Conservation (phyloP, 2,888 invertebrate species). For the Seira musarum region DNA sequence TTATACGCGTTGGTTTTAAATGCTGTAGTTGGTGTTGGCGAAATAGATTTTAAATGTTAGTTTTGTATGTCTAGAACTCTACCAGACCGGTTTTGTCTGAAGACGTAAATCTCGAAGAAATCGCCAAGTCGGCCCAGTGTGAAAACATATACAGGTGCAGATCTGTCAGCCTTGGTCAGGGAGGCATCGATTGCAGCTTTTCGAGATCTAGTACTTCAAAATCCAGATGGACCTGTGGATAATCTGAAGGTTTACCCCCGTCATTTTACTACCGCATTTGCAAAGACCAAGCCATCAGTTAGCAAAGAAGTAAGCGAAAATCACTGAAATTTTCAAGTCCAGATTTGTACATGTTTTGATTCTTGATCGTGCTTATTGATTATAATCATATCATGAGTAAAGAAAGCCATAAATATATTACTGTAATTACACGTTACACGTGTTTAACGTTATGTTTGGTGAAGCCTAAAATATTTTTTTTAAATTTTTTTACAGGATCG, state of each 20-base stretch:
- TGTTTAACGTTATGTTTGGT: no score
- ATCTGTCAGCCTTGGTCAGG: constrained; percentile 89
- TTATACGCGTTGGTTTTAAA: constrained; percentile 6
- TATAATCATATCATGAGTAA: no score
- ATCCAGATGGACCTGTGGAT: not conserved
- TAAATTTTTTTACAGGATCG: constrained; percentile 76
- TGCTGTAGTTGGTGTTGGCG: constrained; percentile 21
- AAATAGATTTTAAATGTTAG: constrained; percentile 67
- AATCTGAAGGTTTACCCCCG: constrained; percentile 78
- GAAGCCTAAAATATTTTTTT: constrained; percentile 20
- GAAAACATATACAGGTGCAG: constrained; percentile 95
- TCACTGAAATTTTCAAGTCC: no score
- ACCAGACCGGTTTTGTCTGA: constrained; percentile 82
- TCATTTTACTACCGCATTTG: constrained; percentile 85
- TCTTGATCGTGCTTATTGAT: no score
- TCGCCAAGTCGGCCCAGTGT: constrained; percentile 80
- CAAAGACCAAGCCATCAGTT: constrained; percentile 90
- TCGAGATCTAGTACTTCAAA: constrained; percentile 79
- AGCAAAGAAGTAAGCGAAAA: constrained; percentile 77
- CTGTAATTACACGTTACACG: no score
- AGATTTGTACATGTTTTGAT: no score
- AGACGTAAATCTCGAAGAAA: constrained; percentile 82
- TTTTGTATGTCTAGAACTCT: constrained; percentile 78
- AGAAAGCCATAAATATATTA: no score
- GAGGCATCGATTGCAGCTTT: constrained; percentile 89